Evolutionary conservation across 2,888 invertebrate genomes (phyloP), one percentile per base, ranked within the genome.

Genomic region (Epistrophe eligans): DNA sequence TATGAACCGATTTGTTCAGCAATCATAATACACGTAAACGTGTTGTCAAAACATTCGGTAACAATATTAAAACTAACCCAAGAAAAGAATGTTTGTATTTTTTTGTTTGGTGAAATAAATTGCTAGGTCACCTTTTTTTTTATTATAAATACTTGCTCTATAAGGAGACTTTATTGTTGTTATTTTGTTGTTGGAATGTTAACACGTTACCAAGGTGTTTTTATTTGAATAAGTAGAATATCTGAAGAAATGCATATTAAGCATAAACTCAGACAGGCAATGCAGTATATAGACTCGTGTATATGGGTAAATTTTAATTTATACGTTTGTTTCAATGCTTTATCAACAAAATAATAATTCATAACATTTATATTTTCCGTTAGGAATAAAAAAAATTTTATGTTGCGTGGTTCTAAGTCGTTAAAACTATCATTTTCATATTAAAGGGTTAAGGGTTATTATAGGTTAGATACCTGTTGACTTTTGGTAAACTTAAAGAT

Each of bases 281-380:
- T 66, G 48, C 48, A 48, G 28, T 24, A 24, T 24, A 24, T 32
- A 66, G 66, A 66, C 45, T 48, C 32, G 66, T 17, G 32, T 9
- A 32, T 17, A 24, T 24, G 3, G 48, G 0, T 48, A 48, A 48
- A 17, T 48, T 66, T 66, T 24, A 24, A 62, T 62, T 62, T 66
- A 48, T 66, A 17, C 48, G 17, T 35, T 66, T 66, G 28, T 45
- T 66, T 32, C 17, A 32, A 66, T 66, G 66, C 17, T 66, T 66
- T 66, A 66, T 66, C 66, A 48, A 66, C 66, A 66, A 66, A 48
- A 66, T 48, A 48, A 66, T 66, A 48, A 48, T 66, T 66, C 32
- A 48, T 17, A 66, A 17, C 17, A 64, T 64, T 66, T 48, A 32
- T n/a, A 7, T 48, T 24, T 45, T 64, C 1, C 11, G 28, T n/a